Evolutionary conservation across 35 echinoderm and acorn worm species (phyloP), one percentile per base, ranked within the genome.

Genomic region (Acanthaster planci): DNA sequence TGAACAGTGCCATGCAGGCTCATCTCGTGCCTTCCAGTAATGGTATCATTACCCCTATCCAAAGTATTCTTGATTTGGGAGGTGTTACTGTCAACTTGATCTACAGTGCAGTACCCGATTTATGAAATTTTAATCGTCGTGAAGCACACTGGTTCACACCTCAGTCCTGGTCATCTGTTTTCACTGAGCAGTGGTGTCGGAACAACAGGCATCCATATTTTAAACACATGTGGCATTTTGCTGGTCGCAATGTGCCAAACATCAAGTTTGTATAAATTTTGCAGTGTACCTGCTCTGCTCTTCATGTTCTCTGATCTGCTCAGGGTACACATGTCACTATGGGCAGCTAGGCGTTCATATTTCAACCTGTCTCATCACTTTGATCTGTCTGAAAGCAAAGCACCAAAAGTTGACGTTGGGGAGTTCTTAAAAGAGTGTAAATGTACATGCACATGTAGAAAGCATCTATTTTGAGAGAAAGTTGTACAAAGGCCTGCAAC

Each of bases 201-300:
- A 34, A 72, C 64, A 72, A 72, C 64, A 72, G 64, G 64, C 64
- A 72, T 72, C 34, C 64, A 72, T 72, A 72, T 72, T 72, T 72
- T 72, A 72, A 72, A 72, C 64, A 72, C 64, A 72, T 72, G 64
- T 72, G 64, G 64, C 34, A 72, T 72, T 27, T 72, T 72, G 64
- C 64, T 72, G 34, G 64, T 72, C 64, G 64, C 64, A 72, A 72
- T 72, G 64, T 72, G 64, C 64, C 64, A 72, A 72, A 72, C 64
- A 26, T 72, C 64, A 72, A 72, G 64, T 72, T 72, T 34, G 34
- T 72, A 72, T 72, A 72, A 72, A 72, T 72, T 72, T 72, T 72
- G 64, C 64, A 72, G 64, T 72, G 34, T 72, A 35, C 64, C 26
- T 9, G 64, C 23, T 29, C 30, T 72, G 7, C 14, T 72, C 30